Conservation (phyloP, 1,140 invertebrate genomes). For the Andrena cerasifolii region DNA sequence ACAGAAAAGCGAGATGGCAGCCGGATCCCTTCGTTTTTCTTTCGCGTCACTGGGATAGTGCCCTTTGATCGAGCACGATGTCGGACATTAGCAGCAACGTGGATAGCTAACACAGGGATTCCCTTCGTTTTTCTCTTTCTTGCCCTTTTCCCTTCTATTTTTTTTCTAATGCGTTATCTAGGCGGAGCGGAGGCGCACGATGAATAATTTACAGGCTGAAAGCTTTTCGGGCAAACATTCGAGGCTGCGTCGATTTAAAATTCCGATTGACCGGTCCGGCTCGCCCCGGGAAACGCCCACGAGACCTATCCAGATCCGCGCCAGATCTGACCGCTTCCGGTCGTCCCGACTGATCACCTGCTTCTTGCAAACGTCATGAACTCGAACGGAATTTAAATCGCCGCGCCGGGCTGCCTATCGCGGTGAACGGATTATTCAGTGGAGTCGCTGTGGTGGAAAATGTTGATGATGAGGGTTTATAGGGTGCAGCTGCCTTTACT, state of each 20-base stretch:
- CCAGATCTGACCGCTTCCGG: constrained; percentile 27
- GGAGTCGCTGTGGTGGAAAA: background rate
- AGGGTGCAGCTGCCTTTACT: no score
- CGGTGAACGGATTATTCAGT: no score
- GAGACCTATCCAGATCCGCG: constrained; percentile 1
- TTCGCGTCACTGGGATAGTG: background rate
- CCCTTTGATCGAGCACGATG: constrained; percentile 30
- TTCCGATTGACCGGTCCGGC: constrained; percentile 70
- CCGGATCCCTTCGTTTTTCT: background rate
- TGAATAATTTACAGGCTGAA: constrained; percentile 74
- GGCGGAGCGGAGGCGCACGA: constrained; percentile 37
- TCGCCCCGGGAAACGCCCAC: constrained; percentile 11
- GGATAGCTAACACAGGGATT: background rate
- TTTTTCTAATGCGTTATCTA: constrained; percentile 35
- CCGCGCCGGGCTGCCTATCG: no score
- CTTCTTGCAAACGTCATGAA: constrained; percentile 8
- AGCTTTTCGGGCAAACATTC: constrained; percentile 73
- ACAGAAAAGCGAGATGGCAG: background rate
- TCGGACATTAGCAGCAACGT: constrained; percentile 36
- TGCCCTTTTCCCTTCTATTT: no score
- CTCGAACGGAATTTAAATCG: constrained; percentile 15
- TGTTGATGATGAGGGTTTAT: background rate
- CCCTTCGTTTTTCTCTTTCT: no score
- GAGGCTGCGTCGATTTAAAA: constrained; percentile 70
- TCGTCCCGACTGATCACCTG: constrained; percentile 16